Evolutionary conservation across 2,113 vertebrate species (phyloP).

Genomic region (Hydrolagus affinis): DNA sequence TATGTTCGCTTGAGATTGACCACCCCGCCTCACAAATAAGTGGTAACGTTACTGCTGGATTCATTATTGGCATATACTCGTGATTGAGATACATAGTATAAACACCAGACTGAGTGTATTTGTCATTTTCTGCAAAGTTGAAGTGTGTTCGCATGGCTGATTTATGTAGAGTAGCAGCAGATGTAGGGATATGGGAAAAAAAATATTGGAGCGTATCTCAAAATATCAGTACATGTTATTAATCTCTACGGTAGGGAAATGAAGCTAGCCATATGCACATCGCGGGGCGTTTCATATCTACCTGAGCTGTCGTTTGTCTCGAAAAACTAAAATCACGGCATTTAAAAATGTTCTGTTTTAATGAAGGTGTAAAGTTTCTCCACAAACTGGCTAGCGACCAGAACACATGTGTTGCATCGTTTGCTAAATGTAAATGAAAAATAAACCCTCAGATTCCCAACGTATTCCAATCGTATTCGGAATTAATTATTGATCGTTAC

Average conservation of each 20-base stretch:
- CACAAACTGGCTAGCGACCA: neutral
- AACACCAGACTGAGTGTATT: slow-evolving; percentile 26
- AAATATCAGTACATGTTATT: slow-evolving; percentile 8
- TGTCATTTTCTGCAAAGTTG: slow-evolving; percentile 20
- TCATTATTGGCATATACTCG: neutral
- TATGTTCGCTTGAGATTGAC: neutral
- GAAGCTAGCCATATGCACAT: slow-evolving; percentile 11
- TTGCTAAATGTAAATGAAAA: too few species aligned
- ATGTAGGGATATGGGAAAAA: slow-evolving; percentile 12
- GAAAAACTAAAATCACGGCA: neutral
- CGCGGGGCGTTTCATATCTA: neutral
- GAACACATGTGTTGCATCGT: neutral
- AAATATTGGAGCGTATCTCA: neutral
- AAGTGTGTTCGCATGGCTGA: slow-evolving; percentile 13
- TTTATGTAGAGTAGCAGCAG: neutral
- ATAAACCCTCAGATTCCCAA: too few species aligned
- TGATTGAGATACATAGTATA: neutral
- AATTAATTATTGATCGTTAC: too few species aligned
- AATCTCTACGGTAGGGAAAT: slow-evolving; percentile 18
- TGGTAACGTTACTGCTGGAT: neutral
- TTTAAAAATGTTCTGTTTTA: neutral
- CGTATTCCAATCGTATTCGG: too few species aligned
- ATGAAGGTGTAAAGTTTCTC: neutral
- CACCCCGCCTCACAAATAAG: neutral
- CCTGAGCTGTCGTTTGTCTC: neutral